These are phyloP conservation scores for mouse (Mus musculus) DNA, from an alignment of 2,113 vertebrate species.

Conservation along the genomic window DNA sequence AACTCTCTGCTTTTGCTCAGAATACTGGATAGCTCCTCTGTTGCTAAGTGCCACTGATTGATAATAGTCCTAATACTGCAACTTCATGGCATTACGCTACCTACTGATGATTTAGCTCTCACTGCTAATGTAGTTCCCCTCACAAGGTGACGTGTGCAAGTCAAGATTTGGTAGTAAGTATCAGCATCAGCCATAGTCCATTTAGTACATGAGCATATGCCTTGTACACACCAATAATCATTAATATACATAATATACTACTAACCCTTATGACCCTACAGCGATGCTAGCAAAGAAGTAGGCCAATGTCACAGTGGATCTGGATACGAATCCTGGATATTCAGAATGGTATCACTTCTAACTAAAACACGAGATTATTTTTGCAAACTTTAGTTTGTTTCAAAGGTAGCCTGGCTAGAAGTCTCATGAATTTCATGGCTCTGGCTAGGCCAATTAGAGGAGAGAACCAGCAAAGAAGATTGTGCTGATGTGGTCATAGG, in stretches of 20 bases:
- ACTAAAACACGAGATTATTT: constrained; percentile 72
- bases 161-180: constrained; percentile 75
- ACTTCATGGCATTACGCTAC: constrained; percentile 52
- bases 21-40: constrained; percentile 44
- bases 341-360: constrained; percentile 79
- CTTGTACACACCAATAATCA: constrained; percentile 71
- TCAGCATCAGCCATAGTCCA: constrained; percentile 61
- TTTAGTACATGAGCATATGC: constrained; percentile 70
- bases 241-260: constrained; percentile 77
- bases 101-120: constrained; percentile 63
- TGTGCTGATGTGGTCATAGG: background rate
- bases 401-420: constrained; percentile 70
- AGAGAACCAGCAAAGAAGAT: constrained; percentile 75
- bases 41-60: constrained; percentile 39
- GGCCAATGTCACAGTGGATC: constrained; percentile 82
- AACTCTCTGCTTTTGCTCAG: constrained; percentile 57
- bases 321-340: constrained; percentile 84
- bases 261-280: constrained; percentile 81
- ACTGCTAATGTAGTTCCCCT: constrained; percentile 64
- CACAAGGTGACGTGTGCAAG: constrained; percentile 73
- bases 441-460: constrained; percentile 73
- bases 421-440: constrained; percentile 72
- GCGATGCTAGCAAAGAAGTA: constrained; percentile 82
- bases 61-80: constrained; percentile 40
- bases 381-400: constrained; percentile 82